These are phyloP conservation scores for Pangasianodon hypophthalmus DNA, from an alignment of 2,113 vertebrate species.

Conservation along the genomic window DNA sequence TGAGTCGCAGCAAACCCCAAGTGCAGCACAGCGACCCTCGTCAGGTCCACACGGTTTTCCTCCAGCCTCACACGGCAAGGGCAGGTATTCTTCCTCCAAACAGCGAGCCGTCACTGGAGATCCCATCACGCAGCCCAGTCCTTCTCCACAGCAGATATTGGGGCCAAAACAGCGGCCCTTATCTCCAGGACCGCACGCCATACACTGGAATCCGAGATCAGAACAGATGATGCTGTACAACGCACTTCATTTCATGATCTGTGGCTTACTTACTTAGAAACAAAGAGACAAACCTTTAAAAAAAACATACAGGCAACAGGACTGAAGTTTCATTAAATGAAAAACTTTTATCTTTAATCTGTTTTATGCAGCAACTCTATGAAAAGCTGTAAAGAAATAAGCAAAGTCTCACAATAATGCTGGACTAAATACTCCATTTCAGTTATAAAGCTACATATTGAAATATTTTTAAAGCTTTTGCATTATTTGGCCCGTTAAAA, in stretches of 20 bases:
- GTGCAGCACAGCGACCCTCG: constrained; percentile 64
- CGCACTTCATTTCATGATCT: neutral
- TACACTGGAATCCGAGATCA: constrained; percentile 63
- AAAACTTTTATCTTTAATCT: neutral
- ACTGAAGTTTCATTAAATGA: neutral
- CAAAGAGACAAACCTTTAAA: neutral
- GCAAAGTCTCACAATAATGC: neutral
- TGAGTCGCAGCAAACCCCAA: constrained; percentile 71
- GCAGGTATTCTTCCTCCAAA: constrained; percentile 68
- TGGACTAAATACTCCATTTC: neutral
- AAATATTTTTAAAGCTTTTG: neutral
- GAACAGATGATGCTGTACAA: neutral
- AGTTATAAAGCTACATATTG: neutral
- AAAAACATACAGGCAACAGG: neutral
- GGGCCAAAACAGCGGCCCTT: constrained; percentile 75
- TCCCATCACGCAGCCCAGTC: constrained; percentile 74
- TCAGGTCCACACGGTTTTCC: constrained; percentile 64
- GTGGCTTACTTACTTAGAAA: neutral
- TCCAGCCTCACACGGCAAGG: constrained; percentile 67
- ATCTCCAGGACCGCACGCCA: constrained; percentile 73
- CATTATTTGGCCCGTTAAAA: neutral
- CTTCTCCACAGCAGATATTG: constrained; percentile 72
- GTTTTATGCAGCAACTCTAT: neutral
- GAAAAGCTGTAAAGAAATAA: neutral
- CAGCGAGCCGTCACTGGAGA: constrained; percentile 68